Conservation (phyloP, 1,140 invertebrate genomes). For the Drosophila ironensis region DNA sequence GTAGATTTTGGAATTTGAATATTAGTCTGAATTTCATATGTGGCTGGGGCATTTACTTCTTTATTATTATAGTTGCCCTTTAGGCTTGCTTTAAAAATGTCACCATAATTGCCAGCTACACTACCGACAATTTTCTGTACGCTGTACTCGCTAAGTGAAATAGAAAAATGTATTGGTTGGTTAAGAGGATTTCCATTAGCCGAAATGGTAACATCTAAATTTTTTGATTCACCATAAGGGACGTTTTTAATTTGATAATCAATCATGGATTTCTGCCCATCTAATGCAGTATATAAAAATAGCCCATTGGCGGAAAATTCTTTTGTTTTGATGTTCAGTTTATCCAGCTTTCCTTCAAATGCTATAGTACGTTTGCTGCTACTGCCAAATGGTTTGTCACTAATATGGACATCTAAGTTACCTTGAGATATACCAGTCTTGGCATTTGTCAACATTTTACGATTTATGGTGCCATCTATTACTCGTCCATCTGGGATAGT, state of each 20-base stretch:
- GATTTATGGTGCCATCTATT: slow-evolving; percentile 74
- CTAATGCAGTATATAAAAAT: slow-evolving; percentile 64
- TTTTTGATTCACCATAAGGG: slow-evolving; percentile 60
- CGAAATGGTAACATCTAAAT: slow-evolving; percentile 38
- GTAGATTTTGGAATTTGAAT: slow-evolving; percentile 83
- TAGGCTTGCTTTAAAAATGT: slow-evolving; percentile 36
- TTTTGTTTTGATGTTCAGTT: slow-evolving; percentile 81
- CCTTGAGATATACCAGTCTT: slow-evolving; percentile 63
- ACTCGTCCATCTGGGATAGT: slow-evolving; percentile 50
- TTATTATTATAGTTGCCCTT: slow-evolving; percentile 82
- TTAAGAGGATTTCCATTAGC: slow-evolving; percentile 80
- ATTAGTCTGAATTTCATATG: slow-evolving; percentile 74
- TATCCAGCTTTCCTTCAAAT: slow-evolving; percentile 82
- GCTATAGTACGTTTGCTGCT: slow-evolving; percentile 80
- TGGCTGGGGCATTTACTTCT: slow-evolving; percentile 76
- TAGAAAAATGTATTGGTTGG: slow-evolving; percentile 64
- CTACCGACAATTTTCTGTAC: slow-evolving; percentile 41
- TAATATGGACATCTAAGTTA: slow-evolving; percentile 68
- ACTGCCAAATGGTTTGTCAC: slow-evolving; percentile 65
- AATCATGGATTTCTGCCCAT: slow-evolving; percentile 72
- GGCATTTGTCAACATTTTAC: slow-evolving; percentile 68
- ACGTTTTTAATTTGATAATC: slow-evolving; percentile 60
- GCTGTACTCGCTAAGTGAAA: slow-evolving; percentile 64
- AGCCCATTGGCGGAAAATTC: slow-evolving; percentile 79
- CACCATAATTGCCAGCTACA: slow-evolving; percentile 55